Base-by-base conservation (phyloP, 2,888 invertebrate species). In the Imbricaverruca yamaguchii region DNA sequence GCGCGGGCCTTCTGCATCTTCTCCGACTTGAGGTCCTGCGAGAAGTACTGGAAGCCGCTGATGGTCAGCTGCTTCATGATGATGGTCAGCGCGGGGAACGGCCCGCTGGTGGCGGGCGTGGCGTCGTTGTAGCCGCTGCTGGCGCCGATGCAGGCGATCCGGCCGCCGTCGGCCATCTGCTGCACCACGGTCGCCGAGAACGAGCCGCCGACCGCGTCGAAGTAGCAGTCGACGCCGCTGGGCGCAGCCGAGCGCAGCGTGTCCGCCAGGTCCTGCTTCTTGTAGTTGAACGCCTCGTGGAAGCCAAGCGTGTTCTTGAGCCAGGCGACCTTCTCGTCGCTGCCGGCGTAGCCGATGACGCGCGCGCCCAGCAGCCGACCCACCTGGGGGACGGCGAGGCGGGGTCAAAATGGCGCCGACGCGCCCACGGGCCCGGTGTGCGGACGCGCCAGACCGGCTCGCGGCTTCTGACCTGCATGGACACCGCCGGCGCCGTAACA, bases 171-270 rank as follows among this genome's bases (percentile, higher is more conserved):
- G 82, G 90, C 92, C 92, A 92, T 92, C 84, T 90, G 90, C 55
- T 89, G 87, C 3, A 92, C 86, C 4, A 92, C 89, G 1, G 86
- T 87, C 82, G 89, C 89, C 74, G 91, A 91, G 12, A 92, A 88
- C 84, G 91, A 90, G 3, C 92, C 92, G 10, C 92, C 92, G 53
- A 92, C 93, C 86, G 93, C 93, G 86, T 93, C 93, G 85, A 93
- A 93, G 85, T 92, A 93, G 85, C 92, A 91, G 85, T 93, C 92
- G 0, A 93, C 87, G 6, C 93, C 93, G 23, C 92, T 88, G 0
- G 93, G 92, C 15, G 92, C 92, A 81, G 87, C 88, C 86, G 90
- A 88, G 83, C 89, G 89, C 18, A 93, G 87, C 77, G 89, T 90
- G 80, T 88, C 85, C 0, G 86, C 86, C 79, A 92, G 84, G 85